phyloP scores from a whole-genome alignment of 64 coral and sea anemone species.

The Orbicella faveolata region DNA sequence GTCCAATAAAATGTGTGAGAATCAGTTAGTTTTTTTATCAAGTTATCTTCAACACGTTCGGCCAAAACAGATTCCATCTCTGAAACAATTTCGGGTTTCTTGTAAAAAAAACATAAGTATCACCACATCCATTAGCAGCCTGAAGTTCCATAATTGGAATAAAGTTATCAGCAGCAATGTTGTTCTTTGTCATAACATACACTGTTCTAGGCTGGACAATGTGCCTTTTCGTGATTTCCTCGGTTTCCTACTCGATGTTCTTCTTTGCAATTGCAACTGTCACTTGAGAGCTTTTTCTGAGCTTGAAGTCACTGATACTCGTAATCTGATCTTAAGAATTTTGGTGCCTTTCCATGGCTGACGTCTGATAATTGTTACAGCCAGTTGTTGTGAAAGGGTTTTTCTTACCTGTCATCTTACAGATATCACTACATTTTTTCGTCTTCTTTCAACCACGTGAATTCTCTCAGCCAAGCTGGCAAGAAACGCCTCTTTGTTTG shows the following conservation, averaged over 20 bases:
- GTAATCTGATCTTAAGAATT: not conserved
- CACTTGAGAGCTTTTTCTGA: conserved; percentile 13
- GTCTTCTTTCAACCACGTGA: not conserved
- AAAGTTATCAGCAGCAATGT: conserved; percentile 32
- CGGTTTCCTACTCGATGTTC: conserved; percentile 7
- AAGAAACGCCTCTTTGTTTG: not conserved
- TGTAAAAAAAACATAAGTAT: not conserved
- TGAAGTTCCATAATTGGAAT: conserved; percentile 40
- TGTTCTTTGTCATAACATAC: conserved; percentile 22
- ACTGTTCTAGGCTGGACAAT: conserved; percentile 31
- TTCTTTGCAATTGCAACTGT: conserved; percentile 19
- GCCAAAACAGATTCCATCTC: conserved; percentile 26
- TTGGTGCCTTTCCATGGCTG: not conserved
- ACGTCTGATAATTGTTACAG: not conserved
- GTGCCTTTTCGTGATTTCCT: conserved; percentile 22
- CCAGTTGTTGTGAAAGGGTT: not conserved
- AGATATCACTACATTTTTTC: conserved; percentile 5
- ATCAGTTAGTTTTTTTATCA: conserved; percentile 26
- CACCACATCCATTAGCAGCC: conserved; percentile 8
- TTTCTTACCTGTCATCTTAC: conserved; percentile 15
- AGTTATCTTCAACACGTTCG: conserved; percentile 28
- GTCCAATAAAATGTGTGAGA: not conserved
- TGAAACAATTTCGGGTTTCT: conserved; percentile 8
- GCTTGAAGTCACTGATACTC: conserved; percentile 7
- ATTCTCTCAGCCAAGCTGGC: conserved; percentile 1